Conservation (phyloP, 2,113 vertebrate species). For the Microtus oregoni region DNA sequence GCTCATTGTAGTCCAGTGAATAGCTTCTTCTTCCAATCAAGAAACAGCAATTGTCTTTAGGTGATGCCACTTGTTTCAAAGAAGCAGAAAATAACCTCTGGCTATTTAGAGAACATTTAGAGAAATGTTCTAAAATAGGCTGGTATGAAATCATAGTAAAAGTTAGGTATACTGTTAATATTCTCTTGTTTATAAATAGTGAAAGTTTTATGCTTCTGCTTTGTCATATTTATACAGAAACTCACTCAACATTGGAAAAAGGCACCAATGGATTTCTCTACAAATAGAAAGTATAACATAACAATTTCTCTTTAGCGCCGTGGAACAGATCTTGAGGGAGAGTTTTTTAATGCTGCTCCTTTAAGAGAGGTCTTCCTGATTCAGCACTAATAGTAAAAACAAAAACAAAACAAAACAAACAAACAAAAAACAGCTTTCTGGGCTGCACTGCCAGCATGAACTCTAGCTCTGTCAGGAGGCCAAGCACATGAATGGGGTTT, state of each 20-base stretch:
- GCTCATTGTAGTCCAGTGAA: background rate
- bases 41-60: slow-evolving; percentile 10
- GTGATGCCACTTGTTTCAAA: background rate
- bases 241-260: slow-evolving; percentile 32
- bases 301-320: slow-evolving; percentile 18
- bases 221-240: background rate
- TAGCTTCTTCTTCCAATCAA: background rate
- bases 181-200: too few species aligned
- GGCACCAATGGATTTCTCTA: background rate
- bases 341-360: background rate
- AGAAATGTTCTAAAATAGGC: background rate
- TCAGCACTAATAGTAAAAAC: too few species aligned
- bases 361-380: too few species aligned
- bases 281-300: background rate
- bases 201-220: too few species aligned
- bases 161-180: too few species aligned
- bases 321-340: background rate
- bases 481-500: too few species aligned
- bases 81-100: background rate
- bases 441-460: too few species aligned
- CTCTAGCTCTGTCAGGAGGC: too few species aligned
- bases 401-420: too few species aligned
- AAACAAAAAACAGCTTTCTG: too few species aligned
- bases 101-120: background rate
- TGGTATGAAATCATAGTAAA: background rate